Conservation (phyloP, 2,888 invertebrate species). For the Calliopum simillimum region DNA sequence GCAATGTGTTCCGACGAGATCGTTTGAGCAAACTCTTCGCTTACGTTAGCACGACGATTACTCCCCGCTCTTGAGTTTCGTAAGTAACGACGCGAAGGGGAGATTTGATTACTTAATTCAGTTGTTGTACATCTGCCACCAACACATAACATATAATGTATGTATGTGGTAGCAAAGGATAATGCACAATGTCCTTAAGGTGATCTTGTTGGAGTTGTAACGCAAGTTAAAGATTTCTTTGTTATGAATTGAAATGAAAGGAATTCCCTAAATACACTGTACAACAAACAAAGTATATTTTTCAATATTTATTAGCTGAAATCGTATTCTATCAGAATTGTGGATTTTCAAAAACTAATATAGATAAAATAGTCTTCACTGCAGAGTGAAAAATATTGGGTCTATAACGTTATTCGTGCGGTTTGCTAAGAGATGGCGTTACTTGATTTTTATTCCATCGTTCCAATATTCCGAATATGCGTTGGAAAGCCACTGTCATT, state of each 20-base stretch:
- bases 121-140: slow-evolving; percentile 26
- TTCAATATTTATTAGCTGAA: too few species aligned
- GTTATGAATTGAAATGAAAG: background rate
- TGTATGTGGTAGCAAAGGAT: slow-evolving; percentile 44
- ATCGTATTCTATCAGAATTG: too few species aligned
- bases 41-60: slow-evolving; percentile 21
- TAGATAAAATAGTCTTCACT: too few species aligned
- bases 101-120: background rate
- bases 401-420: too few species aligned
- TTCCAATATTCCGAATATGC: too few species aligned
- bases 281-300: too few species aligned
- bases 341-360: too few species aligned
- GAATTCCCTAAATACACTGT: background rate
- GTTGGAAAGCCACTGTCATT: too few species aligned
- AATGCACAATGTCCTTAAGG: slow-evolving; percentile 52
- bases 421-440: too few species aligned
- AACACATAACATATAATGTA: background rate
- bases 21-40: slow-evolving; percentile 50
- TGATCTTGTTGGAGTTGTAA: slow-evolving; percentile 45
- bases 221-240: background rate
- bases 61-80: slow-evolving; percentile 5
- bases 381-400: too few species aligned
- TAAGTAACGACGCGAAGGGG: background rate
- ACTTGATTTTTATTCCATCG: too few species aligned
- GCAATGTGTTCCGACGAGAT: slow-evolving; percentile 60